Base-by-base conservation (phyloP, 2,888 invertebrate species). In the Branchellion lobata region DNA sequence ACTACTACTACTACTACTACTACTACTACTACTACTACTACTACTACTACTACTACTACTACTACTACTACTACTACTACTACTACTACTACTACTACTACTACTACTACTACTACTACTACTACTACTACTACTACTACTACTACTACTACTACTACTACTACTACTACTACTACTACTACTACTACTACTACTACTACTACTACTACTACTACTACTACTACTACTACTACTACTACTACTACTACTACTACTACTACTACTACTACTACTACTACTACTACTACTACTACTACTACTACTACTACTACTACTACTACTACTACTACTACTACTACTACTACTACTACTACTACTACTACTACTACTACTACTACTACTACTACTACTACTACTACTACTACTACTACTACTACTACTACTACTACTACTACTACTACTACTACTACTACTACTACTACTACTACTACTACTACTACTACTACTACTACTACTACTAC, bases 1-100 rank as follows among this genome's bases (percentile, higher is more conserved):
- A 68, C 69, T 68, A 68, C 69, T 68, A 68, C 69, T 21, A 68
- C 69, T 21, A 68, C 69, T 68, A 68, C 69, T 68, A 68, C 69
- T 68, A 68, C 69, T 68, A 21, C 69, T 68, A 68, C 69, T 68
- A 68, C 69, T 68, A 68, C 69, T 68, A 68, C 69, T 68, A 27
- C 69, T 68, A 68, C 69, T 68, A 68, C 69, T 68, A 68, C 69
- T 21, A 68, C 69, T 68, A 68, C 69, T 68, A 68, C 69, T 68
- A 68, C 69, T 68, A 68, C 69, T 68, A 68, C 69, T 68, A 68
- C 69, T 68, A 68, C 69, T 68, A 68, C 69, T 68, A 68, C 69
- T 68, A 68, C 69, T 68, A 68, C 69, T 68, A 68, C 69, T 68
- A 68, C 69, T 21, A 68, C 69, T 21, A 68, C 69, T 21, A 68